Evolutionary conservation across 2,888 invertebrate species (phyloP).

Genomic region (Agriotes lineatus): DNA sequence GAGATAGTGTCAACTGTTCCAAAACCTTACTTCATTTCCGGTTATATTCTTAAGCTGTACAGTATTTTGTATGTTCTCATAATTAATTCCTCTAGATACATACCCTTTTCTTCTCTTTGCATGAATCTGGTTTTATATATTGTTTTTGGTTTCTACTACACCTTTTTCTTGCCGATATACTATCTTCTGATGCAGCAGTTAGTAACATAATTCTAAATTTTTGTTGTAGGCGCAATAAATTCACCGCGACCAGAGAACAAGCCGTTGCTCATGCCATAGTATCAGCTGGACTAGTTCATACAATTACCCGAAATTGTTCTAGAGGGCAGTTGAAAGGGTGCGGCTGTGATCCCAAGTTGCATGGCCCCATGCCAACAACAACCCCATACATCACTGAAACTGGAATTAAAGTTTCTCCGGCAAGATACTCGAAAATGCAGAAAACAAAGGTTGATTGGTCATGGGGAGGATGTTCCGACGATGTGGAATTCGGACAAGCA

Average conservation of each 20-base stretch:
- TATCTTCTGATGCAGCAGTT: too few species aligned
- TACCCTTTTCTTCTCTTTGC: too few species aligned
- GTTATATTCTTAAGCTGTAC: too few species aligned
- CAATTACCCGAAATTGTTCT: conserved; percentile 70
- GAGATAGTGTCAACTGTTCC: too few species aligned
- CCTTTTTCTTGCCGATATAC: too few species aligned
- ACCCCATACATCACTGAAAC: conserved; percentile 11
- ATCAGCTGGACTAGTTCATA: conserved; percentile 70
- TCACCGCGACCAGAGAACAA: conserved; percentile 66
- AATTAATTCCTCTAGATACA: too few species aligned
- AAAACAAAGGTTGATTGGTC: conserved; percentile 60
- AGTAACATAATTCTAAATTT: too few species aligned
- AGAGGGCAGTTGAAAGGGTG: conserved; percentile 69
- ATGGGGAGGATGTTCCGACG: conserved; percentile 73
- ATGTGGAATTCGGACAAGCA: conserved; percentile 69
- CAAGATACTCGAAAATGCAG: not conserved
- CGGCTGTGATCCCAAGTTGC: conserved; percentile 61
- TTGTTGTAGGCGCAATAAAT: conserved; percentile 52
- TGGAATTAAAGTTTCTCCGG: not conserved
- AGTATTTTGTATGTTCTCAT: too few species aligned
- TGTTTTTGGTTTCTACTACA: too few species aligned
- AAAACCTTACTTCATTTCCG: too few species aligned
- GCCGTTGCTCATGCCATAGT: conserved; percentile 70
- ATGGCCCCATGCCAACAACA: conserved; percentile 3
- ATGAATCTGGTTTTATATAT: too few species aligned